Conservation (phyloP, 2,888 invertebrate genomes). For the Diogma glabrata region DNA sequence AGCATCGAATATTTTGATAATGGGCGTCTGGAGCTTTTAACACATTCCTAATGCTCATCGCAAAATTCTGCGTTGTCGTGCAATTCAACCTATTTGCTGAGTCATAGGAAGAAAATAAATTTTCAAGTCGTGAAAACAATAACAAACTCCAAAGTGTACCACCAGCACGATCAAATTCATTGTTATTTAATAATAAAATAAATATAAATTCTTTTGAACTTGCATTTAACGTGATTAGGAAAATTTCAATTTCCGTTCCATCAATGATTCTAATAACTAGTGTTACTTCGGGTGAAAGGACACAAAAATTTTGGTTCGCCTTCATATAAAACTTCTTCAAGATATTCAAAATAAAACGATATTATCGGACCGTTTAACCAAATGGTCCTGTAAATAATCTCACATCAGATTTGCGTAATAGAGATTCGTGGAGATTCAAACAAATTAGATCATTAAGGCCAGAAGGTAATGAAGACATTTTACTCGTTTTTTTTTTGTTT, state of each 20-base stretch:
- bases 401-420: constrained; percentile 70
- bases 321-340: constrained; percentile 56
- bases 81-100: constrained; percentile 58
- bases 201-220: constrained; percentile 60
- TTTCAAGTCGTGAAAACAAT: constrained; percentile 61
- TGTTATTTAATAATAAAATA: constrained; percentile 83
- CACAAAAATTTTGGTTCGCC: constrained; percentile 53
- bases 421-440: constrained; percentile 70
- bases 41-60: constrained; percentile 40
- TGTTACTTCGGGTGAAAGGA: constrained; percentile 62
- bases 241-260: constrained; percentile 52
- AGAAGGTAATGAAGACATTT: too few relatives aligned
- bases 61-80: constrained; percentile 52
- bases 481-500: too few relatives aligned
- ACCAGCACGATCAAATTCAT: constrained; percentile 60
- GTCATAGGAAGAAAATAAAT: constrained; percentile 70
- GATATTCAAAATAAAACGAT: constrained; percentile 87
- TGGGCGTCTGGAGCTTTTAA: constrained; percentile 32
- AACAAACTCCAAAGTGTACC: constrained; percentile 88
- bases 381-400: constrained; percentile 58
- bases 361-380: constrained; percentile 94
- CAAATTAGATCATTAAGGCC: constrained; percentile 43
- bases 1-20: constrained; percentile 44
- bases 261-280: constrained; percentile 80
- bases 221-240: constrained; percentile 60